A percentile compares a stretch with the other conserved stretches of the same genome.
Conservation (phyloP, 1,140 invertebrate species). For the Drosophila simulans region DNA sequence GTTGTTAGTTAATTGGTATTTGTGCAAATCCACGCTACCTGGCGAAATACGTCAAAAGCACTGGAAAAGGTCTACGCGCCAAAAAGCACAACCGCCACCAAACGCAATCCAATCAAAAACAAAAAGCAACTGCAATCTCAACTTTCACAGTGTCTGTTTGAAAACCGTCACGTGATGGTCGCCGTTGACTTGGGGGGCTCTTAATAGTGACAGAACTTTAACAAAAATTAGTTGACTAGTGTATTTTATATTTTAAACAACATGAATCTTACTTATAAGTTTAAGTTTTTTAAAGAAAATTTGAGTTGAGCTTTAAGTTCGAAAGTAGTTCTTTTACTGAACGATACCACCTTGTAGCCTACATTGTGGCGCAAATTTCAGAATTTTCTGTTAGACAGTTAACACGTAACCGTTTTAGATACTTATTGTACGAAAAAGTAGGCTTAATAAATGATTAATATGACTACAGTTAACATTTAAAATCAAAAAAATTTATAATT, state of each 20-base stretch:
- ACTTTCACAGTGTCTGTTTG: conserved; percentile 12
- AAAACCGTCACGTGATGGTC: conserved; percentile 32
- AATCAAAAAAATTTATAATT: too few relatives aligned
- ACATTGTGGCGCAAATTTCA: not conserved
- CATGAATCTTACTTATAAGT: too few relatives aligned
- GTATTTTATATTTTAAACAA: too few relatives aligned
- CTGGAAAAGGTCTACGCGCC: conserved; percentile 60
- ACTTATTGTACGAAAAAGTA: too few relatives aligned
- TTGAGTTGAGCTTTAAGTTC: too few relatives aligned
- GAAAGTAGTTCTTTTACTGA: too few relatives aligned
- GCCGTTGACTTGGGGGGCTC: not conserved
- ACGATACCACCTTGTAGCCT: not conserved
- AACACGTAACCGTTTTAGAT: too few relatives aligned
- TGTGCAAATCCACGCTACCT: conserved; percentile 44
- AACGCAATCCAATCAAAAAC: conserved; percentile 33
- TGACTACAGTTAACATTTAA: too few relatives aligned
- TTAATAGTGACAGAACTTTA: conserved; percentile 5
- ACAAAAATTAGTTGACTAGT: not conserved
- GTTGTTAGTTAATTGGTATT: conserved; percentile 49
- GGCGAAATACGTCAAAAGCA: conserved; percentile 51
- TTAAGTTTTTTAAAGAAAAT: too few relatives aligned
- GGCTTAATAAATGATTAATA: too few relatives aligned
- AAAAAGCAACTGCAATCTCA: conserved; percentile 24
- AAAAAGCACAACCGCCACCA: conserved; percentile 68
- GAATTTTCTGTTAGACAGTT: too few relatives aligned